These are phyloP conservation scores for Lepisosteus osseus DNA, from an alignment of 2,113 vertebrate genomes.

Conservation along the genomic window DNA sequence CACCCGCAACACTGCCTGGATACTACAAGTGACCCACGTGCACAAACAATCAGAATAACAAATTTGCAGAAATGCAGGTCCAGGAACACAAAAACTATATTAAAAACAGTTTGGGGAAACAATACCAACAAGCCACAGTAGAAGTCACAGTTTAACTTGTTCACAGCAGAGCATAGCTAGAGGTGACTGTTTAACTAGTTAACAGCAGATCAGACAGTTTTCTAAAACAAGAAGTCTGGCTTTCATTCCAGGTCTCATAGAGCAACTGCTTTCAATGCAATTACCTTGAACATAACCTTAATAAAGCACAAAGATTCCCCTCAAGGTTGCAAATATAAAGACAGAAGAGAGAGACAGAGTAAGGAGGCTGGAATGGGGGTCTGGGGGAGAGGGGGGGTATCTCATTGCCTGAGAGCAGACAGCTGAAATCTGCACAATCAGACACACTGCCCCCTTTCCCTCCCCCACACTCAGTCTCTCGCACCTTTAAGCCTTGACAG, in stretches of 20 bases:
- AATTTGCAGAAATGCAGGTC: no score
- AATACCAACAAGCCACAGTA: constrained; percentile 44
- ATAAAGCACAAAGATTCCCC: constrained; percentile 14
- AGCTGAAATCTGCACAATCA: constrained; percentile 62
- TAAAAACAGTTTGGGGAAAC: no score
- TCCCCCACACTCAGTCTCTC: constrained; percentile 40
- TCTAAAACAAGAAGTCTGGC: no score
- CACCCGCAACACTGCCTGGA: not conserved
- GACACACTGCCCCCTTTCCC: constrained; percentile 39
- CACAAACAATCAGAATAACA: not conserved
- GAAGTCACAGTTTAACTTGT: constrained; percentile 46
- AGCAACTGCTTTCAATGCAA: not conserved
- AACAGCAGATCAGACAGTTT: no score
- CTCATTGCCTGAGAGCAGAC: constrained; percentile 51
- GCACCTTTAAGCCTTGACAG: constrained; percentile 28
- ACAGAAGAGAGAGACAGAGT: constrained; percentile 12
- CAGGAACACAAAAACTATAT: no score
- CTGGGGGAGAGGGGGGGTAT: constrained; percentile 31
- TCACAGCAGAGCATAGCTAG: not conserved
- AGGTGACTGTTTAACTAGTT: no score
- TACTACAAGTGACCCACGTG: constrained; percentile 22
- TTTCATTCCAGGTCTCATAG: no score
- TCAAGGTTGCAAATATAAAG: constrained; percentile 48
- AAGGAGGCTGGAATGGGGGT: constrained; percentile 12
- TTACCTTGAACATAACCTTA: constrained; percentile 14